Conservation (phyloP, 1,140 invertebrate genomes). For the Drosophila pachea region DNA sequence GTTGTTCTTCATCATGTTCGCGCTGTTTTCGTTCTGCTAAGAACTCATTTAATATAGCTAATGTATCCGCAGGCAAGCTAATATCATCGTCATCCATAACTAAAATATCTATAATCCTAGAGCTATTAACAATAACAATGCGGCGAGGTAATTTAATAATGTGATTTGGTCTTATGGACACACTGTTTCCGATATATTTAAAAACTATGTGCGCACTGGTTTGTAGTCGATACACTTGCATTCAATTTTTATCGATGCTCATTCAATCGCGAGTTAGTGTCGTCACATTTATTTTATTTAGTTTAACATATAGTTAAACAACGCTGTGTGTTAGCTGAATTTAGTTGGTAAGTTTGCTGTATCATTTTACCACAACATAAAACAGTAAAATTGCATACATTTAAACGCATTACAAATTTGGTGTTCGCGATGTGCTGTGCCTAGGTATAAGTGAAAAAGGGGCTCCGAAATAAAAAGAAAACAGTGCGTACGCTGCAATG, state of each 20-base stretch:
- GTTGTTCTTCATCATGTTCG: constrained; percentile 80
- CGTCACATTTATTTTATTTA: constrained; percentile 42
- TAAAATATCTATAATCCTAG: background rate
- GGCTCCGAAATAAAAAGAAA: constrained; percentile 11
- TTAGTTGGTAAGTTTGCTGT: constrained; percentile 27
- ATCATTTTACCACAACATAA: background rate
- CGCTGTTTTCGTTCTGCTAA: constrained; percentile 85
- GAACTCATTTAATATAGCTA: constrained; percentile 90
- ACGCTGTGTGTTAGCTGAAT: constrained; percentile 15
- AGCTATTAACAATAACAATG: background rate
- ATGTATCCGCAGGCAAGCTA: constrained; percentile 85
- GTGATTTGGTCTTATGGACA: constrained; percentile 4
- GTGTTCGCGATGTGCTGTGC: constrained; percentile 1
- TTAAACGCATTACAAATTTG: background rate
- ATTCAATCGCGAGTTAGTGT: constrained; percentile 26
- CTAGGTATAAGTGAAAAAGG: constrained; percentile 5
- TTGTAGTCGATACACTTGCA: constrained; percentile 9
- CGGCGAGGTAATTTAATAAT: background rate
- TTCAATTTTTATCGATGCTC: constrained; percentile 21
- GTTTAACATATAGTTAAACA: constrained; percentile 31
- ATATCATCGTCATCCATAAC: constrained; percentile 81
- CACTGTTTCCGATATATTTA: background rate
- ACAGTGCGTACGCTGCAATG: constrained; percentile 2
- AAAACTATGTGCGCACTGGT: background rate
- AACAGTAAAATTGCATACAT: background rate